Evolutionary conservation across 2,113 vertebrate genomes (phyloP).

Genomic region (Emydocephalus ijimae): DNA sequence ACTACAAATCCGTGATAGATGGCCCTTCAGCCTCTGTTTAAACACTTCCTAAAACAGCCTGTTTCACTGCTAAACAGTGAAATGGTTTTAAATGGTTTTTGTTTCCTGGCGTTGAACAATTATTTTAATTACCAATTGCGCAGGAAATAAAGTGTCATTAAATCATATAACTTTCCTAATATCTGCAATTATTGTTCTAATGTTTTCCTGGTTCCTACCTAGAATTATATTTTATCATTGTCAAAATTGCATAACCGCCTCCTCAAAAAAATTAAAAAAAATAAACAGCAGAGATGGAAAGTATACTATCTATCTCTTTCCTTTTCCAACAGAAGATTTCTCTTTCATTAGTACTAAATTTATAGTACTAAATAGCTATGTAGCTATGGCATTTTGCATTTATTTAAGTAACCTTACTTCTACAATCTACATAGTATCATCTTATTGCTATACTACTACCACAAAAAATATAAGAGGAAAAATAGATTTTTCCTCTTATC

Average conservation of each 20-base stretch:
- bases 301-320: neutral
- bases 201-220: neutral
- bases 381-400: neutral
- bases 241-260: neutral
- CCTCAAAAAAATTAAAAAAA: neutral
- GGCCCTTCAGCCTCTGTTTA: neutral
- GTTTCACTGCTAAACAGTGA: neutral
- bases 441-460: neutral
- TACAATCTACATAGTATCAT: neutral
- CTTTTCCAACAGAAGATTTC: neutral
- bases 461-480: neutral
- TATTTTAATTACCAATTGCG: neutral
- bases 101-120: neutral
- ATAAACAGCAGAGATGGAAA: neutral
- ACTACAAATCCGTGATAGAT: neutral
- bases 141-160: neutral
- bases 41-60: neutral
- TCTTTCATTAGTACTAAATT: neutral
- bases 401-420: neutral
- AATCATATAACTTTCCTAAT: neutral
- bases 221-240: neutral
- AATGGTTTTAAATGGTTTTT: neutral
- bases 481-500: neutral
- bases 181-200: neutral
- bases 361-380: neutral